phyloP scores from a whole-genome alignment of 2,797 vertebrate genomes.

The Bucorvus abyssinicus region DNA sequence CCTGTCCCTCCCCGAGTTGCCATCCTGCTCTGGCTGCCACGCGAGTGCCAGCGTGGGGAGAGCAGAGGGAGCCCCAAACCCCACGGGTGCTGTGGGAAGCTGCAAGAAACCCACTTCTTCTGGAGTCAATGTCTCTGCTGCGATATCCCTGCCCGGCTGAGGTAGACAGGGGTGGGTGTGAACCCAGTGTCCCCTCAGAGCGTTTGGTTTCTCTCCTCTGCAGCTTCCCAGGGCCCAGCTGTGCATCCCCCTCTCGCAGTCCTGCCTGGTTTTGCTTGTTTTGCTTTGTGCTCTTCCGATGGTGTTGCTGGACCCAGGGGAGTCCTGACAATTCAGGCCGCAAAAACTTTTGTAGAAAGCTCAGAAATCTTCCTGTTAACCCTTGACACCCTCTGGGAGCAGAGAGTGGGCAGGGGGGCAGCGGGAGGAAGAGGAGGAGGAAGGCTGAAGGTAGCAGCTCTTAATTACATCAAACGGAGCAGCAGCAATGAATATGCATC shows the following conservation, averaged over 20 bases:
- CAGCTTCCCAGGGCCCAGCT: neutral
- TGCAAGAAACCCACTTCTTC: neutral
- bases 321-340: constrained; percentile 55
- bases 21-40: accelerated
- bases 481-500: constrained; percentile 62
- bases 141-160: neutral
- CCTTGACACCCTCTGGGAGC: constrained; percentile 5
- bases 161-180: neutral
- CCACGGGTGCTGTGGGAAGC: neutral
- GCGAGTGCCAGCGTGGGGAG: neutral
- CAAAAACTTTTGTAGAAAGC: constrained; percentile 42
- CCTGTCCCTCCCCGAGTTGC: neutral
- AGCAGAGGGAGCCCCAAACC: neutral
- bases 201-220: neutral
- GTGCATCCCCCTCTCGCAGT: neutral
- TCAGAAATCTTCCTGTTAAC: constrained; percentile 63
- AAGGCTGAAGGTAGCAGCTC: neutral
- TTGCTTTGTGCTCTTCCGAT: constrained; percentile 55
- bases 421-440: neutral
- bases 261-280: neutral
- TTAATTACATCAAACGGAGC: constrained; percentile 40
- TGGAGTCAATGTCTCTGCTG: accelerated
- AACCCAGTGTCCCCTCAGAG: neutral
- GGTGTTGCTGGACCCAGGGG: constrained; percentile 38
- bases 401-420: neutral